phyloP scores from a whole-genome alignment of 2,113 vertebrate genomes.

The Onychorhynchus coronatus region DNA sequence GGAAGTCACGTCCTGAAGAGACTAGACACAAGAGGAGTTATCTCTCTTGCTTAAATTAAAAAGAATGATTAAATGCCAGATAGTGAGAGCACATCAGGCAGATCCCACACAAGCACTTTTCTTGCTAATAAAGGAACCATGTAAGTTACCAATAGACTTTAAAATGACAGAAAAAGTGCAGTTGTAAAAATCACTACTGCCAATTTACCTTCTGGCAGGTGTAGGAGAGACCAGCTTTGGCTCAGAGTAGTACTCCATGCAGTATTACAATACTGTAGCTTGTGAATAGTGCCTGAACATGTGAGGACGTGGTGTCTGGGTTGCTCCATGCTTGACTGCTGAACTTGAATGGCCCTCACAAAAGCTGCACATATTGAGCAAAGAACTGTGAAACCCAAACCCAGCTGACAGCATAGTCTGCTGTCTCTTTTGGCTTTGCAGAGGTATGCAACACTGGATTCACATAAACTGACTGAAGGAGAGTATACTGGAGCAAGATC shows the following conservation, averaged over 20 bases:
- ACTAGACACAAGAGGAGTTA: background rate
- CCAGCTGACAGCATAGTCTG: background rate
- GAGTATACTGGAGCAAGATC: background rate
- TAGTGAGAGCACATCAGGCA: background rate
- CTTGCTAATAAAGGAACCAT: background rate
- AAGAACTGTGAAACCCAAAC: background rate
- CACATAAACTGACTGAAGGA: background rate
- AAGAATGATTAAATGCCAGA: slow-evolving; percentile 3
- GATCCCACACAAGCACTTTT: background rate
- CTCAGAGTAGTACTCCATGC: background rate
- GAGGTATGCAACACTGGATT: background rate
- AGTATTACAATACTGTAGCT: background rate
- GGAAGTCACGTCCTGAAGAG: slow-evolving; percentile 43
- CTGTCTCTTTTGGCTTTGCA: background rate
- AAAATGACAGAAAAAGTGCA: background rate
- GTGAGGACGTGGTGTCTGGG: background rate
- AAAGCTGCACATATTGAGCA: background rate
- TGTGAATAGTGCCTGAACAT: background rate
- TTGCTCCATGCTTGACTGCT: background rate
- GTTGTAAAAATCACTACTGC: background rate
- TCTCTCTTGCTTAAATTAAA: slow-evolving; percentile 9
- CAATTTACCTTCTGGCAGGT: background rate
- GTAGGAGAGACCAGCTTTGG: background rate
- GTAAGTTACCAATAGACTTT: background rate
- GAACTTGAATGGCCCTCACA: background rate